phyloP scores from a whole-genome alignment of 2,797 vertebrate species.

The Cryptoprocta ferox region DNA sequence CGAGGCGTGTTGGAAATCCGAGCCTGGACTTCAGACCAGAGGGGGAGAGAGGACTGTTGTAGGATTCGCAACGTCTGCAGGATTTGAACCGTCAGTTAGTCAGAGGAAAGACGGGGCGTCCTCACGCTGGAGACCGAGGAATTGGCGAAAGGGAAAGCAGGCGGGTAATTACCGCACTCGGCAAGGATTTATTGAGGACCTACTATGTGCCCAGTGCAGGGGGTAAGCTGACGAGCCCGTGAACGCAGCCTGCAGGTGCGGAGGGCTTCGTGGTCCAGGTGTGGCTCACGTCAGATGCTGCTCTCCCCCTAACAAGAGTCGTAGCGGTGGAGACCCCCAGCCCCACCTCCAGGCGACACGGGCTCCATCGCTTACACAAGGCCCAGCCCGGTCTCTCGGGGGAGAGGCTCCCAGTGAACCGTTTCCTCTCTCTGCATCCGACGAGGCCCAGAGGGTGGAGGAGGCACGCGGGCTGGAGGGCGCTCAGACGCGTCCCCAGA shows the following conservation, averaged over 20 bases:
- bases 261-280: fast-evolving
- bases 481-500: not conserved
- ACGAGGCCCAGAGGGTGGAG: not conserved
- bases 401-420: not conserved
- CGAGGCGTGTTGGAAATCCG: fast-evolving
- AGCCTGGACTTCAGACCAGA: not conserved
- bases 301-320: fast-evolving
- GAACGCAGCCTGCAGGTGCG: fast-evolving
- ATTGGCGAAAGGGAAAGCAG: fast-evolving
- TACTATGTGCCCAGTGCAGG: fast-evolving
- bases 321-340: not conserved
- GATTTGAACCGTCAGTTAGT: fast-evolving
- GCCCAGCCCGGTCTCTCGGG: not conserved
- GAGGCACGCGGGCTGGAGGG: too few species aligned
- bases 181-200: not conserved
- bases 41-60: fast-evolving
- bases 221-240: fast-evolving
- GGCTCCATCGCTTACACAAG: fast-evolving
- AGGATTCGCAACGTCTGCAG: fast-evolving
- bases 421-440: not conserved
- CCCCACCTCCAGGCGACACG: fast-evolving
- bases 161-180: fast-evolving
- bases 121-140: not conserved
- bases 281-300: fast-evolving
- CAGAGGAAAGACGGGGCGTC: fast-evolving